These are phyloP conservation scores for Hydriomena furcata DNA, from an alignment of 2,888 invertebrate species.

Conservation along the genomic window DNA sequence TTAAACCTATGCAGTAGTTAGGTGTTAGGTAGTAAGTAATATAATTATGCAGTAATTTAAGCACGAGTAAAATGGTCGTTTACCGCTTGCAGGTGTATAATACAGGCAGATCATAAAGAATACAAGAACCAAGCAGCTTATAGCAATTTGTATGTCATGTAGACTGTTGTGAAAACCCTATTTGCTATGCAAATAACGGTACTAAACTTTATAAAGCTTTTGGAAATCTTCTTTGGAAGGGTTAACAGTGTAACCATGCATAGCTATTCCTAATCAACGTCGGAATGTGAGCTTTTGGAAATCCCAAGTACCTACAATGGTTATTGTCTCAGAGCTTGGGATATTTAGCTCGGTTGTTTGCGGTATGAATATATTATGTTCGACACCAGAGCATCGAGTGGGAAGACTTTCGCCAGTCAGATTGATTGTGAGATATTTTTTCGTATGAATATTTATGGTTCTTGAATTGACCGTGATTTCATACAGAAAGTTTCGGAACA, in stretches of 20 bases:
- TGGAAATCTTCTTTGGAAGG: conserved; percentile 18
- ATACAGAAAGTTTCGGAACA: no score
- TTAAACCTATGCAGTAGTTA: no score
- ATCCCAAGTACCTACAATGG: neutral
- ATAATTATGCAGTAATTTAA: no score
- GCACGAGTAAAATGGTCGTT: neutral
- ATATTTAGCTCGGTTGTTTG: neutral
- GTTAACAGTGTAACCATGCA: neutral
- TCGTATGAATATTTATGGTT: no score
- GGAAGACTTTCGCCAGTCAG: no score
- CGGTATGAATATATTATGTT: neutral
- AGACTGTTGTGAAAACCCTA: conserved; percentile 7
- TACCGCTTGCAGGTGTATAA: neutral
- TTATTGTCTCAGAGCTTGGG: neutral
- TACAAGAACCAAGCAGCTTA: conserved; percentile 4
- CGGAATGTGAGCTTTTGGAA: neutral
- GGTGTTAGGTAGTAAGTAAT: no score
- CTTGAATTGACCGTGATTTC: no score
- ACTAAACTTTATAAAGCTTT: conserved; percentile 19
- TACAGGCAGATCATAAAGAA: neutral
- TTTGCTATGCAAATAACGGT: conserved; percentile 11
- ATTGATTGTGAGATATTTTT: no score
- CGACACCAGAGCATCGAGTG: no score
- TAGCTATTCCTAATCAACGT: conserved; percentile 5
- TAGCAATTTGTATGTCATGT: conserved; percentile 4